Conservation (phyloP, 2,113 vertebrate species). For the Sakesphorus luctuosus region DNA sequence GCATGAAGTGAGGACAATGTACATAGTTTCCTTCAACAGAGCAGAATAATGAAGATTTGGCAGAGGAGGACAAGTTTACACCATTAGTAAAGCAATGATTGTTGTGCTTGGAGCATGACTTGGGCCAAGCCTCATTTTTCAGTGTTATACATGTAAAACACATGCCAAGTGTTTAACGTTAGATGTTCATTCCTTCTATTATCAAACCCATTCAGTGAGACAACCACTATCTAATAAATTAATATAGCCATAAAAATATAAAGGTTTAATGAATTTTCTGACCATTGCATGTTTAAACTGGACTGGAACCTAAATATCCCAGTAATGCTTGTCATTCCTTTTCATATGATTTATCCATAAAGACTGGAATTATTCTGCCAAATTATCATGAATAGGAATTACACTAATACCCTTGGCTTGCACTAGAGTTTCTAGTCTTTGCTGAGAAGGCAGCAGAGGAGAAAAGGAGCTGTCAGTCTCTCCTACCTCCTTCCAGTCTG, state of each 20-base stretch:
- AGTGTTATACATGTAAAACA: not conserved
- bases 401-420: not conserved
- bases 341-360: not conserved
- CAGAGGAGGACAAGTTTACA: not conserved
- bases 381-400: not conserved
- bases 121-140: not conserved
- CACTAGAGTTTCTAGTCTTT: not conserved
- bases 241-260: not conserved
- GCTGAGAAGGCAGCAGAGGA: not conserved
- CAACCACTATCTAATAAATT: not conserved
- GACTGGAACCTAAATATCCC: not conserved
- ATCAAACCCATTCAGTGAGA: not conserved
- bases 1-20: not conserved
- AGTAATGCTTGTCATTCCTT: not conserved
- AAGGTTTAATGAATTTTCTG: not conserved
- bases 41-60: not conserved
- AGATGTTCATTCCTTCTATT: not conserved
- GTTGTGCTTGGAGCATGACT: not conserved
- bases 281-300: not conserved
- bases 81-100: not conserved
- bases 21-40: not conserved
- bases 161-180: not conserved
- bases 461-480: not conserved
- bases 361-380: not conserved
- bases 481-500: not conserved